Evolutionary conservation across 2,113 vertebrate genomes (phyloP).

Genomic region (Microtus oregoni): DNA sequence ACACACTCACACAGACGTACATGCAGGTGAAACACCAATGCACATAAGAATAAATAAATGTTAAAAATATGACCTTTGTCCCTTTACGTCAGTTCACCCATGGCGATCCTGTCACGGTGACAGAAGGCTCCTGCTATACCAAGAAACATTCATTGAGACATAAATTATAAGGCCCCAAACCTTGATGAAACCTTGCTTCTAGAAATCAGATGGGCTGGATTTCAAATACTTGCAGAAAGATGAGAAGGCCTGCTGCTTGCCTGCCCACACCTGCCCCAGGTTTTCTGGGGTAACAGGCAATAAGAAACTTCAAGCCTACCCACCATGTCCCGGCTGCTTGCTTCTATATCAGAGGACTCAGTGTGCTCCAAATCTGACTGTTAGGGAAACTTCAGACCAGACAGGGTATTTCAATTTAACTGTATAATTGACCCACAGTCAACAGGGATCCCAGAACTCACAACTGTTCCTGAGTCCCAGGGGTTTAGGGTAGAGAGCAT

Average conservation of each 20-base stretch:
- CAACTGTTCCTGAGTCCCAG: not conserved
- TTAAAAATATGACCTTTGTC: not conserved
- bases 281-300: not conserved
- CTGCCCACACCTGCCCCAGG: no score
- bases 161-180: not conserved
- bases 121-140: not conserved
- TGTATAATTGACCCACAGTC: not conserved
- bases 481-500: not conserved
- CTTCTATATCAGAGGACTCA: not conserved
- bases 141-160: not conserved
- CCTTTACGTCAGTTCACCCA: not conserved
- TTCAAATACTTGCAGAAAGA: slow-evolving; percentile 39
- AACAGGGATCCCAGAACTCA: not conserved
- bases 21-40: not conserved
- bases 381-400: not conserved
- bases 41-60: not conserved
- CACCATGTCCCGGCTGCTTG: not conserved
- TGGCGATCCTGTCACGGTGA: not conserved
- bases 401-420: not conserved
- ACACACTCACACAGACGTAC: not conserved
- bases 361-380: not conserved
- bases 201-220: slow-evolving; percentile 3
- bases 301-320: not conserved
- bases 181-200: slow-evolving; percentile 13
- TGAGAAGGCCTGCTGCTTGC: not conserved